Evolutionary conservation across 2,888 invertebrate species (phyloP), one percentile per base, ranked within the genome.

Genomic region (Xestia c-nigrum): DNA sequence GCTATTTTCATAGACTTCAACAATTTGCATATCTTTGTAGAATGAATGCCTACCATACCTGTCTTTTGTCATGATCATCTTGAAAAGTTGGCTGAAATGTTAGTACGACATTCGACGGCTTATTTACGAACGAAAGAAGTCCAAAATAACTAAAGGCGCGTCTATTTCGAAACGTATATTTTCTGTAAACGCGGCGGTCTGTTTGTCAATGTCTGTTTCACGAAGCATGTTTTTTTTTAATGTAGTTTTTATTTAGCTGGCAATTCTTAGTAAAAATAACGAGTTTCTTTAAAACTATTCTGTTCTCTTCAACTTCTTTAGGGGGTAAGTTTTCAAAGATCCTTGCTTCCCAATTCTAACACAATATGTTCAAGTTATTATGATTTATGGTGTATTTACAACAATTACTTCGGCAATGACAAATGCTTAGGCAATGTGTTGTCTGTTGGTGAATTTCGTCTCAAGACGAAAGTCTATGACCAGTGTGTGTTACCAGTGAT

Each of bases 91-190:
- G 16, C 47, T 40, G 40, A 21, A 64, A 74, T 65, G 12, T 24
- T 7, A 73, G 4, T 21, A 40, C 40, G 57, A 52, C 40, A 12
- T 59, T 47, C n/a, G 40, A 65, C 43, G 52, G 24, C 9, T 6
- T 31, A 59, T 69, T 72, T 70, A 46, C 24, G n/a, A 24, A 16
- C 0, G n/a, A 50, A n/a, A 84, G 24, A 55, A 38, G 31, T 64
- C 50, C 3, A 77, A 85, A 83, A 81, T 83, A 85, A 77, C 68
- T 68, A 31, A 75, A 59, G 31, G 9, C 68, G 46, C 24, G 38
- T 69, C 71, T 83, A 75, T 85, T 84, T 78, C 10, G n/a, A 78
- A 61, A 64, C 21, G 57, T 72, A 72, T 83, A 74, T 78, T 83
- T 74, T 85, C 70, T 64, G n/a, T 64, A 12, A 69, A 70, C 74